phyloP scores from a whole-genome alignment of 2,888 invertebrate genomes.

The Drosophila bunnanda region DNA sequence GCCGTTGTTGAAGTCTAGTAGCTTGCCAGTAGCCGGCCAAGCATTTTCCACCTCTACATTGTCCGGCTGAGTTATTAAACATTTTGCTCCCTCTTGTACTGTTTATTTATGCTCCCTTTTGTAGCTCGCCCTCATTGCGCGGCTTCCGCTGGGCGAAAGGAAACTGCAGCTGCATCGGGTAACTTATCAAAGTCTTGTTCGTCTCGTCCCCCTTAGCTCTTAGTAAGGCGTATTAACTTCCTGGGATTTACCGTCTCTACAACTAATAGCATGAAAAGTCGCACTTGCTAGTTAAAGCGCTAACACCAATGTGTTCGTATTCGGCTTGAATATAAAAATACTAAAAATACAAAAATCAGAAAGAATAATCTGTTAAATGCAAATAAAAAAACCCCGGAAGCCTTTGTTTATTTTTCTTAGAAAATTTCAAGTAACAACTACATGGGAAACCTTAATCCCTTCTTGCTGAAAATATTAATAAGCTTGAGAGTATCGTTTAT shows the following conservation, averaged over 20 bases:
- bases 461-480: neutral
- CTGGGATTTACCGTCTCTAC: constrained; percentile 39
- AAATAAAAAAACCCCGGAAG: neutral
- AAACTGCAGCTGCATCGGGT: constrained; percentile 16
- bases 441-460: neutral
- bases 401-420: too few relatives aligned
- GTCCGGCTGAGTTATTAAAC: constrained; percentile 67
- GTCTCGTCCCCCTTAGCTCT: neutral
- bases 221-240: constrained; percentile 51
- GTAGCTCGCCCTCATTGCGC: constrained; percentile 46
- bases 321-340: neutral
- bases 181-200: constrained; percentile 7
- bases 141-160: constrained; percentile 50
- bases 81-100: constrained; percentile 70
- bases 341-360: too few relatives aligned
- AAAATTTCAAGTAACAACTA: neutral
- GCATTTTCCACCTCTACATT: constrained; percentile 6
- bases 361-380: neutral
- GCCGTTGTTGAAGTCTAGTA: constrained; percentile 3
- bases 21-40: neutral
- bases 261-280: constrained; percentile 64
- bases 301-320: neutral
- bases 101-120: constrained; percentile 72
- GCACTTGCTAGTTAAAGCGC: constrained; percentile 16
- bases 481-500: too few relatives aligned